Evolutionary conservation across 2,888 invertebrate species (phyloP).

Genomic region (Drosophila nr. perissopoda): DNA sequence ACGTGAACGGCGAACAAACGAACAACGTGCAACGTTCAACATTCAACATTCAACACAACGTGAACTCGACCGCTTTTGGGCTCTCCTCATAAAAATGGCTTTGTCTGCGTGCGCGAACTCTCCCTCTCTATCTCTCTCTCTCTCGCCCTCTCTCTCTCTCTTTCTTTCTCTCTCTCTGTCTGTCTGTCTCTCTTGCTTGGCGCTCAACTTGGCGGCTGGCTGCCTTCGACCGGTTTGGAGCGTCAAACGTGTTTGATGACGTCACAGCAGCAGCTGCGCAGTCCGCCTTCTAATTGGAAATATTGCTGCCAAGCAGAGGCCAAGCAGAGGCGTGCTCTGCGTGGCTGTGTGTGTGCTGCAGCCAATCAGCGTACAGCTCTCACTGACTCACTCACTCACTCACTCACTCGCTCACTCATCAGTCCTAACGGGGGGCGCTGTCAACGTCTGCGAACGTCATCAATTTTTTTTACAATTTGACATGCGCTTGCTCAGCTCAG

Average conservation of each 20-base stretch:
- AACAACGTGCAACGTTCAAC: constrained; percentile 61
- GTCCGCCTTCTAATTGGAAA: constrained; percentile 59
- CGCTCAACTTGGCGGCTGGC: constrained; percentile 4
- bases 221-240: constrained; percentile 60
- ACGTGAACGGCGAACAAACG: constrained; percentile 51
- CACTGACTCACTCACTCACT: constrained; percentile 20
- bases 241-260: constrained; percentile 68
- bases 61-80: constrained; percentile 33
- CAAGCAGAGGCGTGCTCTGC: constrained; percentile 54
- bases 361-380: constrained; percentile 61
- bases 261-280: constrained; percentile 71
- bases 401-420: constrained; percentile 3
- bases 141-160: constrained; percentile 7
- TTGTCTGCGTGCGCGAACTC: constrained; percentile 10
- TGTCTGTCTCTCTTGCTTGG: constrained; percentile 12
- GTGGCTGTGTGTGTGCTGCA: neutral
- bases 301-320: constrained; percentile 48
- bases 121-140: neutral
- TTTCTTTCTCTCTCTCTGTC: neutral
- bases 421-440: constrained; percentile 60
- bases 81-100: constrained; percentile 42
- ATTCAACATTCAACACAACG: constrained; percentile 69
- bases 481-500: constrained; percentile 52
- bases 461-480: constrained; percentile 82
- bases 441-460: constrained; percentile 82